Conservation (phyloP, 2,797 vertebrate genomes). For the Paratrypauchen microcephalus region DNA sequence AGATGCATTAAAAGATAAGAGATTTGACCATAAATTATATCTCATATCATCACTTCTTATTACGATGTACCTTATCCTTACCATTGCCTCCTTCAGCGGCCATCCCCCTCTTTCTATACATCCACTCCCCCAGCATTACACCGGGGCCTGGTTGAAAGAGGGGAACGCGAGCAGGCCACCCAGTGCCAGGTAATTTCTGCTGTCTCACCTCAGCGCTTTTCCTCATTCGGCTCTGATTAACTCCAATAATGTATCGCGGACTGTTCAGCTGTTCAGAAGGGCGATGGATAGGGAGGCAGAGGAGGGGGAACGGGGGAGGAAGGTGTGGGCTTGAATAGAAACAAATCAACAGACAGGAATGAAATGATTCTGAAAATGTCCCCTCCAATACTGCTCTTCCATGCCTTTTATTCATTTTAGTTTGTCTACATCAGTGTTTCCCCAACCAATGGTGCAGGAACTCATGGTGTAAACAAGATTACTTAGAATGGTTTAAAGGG, state of each 20-base stretch:
- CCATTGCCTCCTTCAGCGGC: neutral
- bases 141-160: constrained; percentile 68
- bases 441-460: no score
- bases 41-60: constrained; percentile 12
- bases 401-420: constrained; percentile 62
- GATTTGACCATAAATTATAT: constrained; percentile 27
- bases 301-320: neutral
- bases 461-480: no score
- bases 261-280: constrained; percentile 80
- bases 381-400: constrained; percentile 47
- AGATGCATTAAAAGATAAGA: neutral
- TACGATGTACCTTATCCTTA: neutral
- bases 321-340: constrained; percentile 20
- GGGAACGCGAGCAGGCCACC: constrained; percentile 75
- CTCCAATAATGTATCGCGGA: constrained; percentile 89
- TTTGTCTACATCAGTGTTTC: constrained; percentile 26
- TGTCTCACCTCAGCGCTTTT: constrained; percentile 89
- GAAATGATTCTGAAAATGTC: constrained; percentile 15
- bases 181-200: constrained; percentile 84
- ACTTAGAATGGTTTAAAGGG: no score
- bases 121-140: constrained; percentile 47
- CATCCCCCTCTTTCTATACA: constrained; percentile 22
- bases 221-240: constrained; percentile 92
- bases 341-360: constrained; percentile 29
- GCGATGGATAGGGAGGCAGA: constrained; percentile 31